phyloP scores from a whole-genome alignment of 1,140 invertebrate species.

The Drosophila carrolli region DNA sequence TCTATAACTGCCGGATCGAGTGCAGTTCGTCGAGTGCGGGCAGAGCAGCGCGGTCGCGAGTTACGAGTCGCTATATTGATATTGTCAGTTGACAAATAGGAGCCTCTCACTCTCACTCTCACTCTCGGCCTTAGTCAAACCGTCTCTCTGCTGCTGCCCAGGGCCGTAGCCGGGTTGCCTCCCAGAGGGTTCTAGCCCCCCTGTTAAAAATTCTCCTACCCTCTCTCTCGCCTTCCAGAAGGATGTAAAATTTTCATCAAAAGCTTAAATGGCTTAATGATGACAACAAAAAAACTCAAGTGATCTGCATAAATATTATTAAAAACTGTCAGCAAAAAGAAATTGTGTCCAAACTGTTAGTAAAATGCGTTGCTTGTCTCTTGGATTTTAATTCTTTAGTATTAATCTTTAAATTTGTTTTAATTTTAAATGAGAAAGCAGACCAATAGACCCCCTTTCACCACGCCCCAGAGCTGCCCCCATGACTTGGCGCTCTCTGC shows the following conservation, averaged over 20 bases:
- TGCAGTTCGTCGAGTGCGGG: constrained; percentile 59
- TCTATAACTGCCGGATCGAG: constrained; percentile 42
- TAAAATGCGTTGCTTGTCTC: too few species aligned
- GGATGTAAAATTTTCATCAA: too few species aligned
- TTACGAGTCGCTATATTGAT: constrained; percentile 51
- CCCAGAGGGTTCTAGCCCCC: not conserved
- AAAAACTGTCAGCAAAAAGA: too few species aligned
- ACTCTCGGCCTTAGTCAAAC: constrained; percentile 10
- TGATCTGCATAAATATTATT: too few species aligned
- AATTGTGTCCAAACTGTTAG: too few species aligned
- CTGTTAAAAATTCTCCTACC: too few species aligned
- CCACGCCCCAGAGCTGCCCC: constrained; percentile 5
- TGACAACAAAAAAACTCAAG: too few species aligned
- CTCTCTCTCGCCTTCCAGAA: too few species aligned
- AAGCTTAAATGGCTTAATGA: too few species aligned
- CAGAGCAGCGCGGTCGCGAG: constrained; percentile 7
- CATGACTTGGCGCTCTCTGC: constrained; percentile 22
- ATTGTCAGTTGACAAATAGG: constrained; percentile 59
- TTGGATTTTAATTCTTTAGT: too few species aligned
- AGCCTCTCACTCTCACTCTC: constrained; percentile 29
- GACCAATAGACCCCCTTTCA: not conserved
- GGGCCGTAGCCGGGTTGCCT: not conserved
- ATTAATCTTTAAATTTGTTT: too few species aligned
- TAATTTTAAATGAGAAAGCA: too few species aligned
- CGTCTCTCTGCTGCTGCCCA: constrained; percentile 18